Evolutionary conservation across 2,888 invertebrate genomes (phyloP).

Genomic region (Catotricha subobsoleta): DNA sequence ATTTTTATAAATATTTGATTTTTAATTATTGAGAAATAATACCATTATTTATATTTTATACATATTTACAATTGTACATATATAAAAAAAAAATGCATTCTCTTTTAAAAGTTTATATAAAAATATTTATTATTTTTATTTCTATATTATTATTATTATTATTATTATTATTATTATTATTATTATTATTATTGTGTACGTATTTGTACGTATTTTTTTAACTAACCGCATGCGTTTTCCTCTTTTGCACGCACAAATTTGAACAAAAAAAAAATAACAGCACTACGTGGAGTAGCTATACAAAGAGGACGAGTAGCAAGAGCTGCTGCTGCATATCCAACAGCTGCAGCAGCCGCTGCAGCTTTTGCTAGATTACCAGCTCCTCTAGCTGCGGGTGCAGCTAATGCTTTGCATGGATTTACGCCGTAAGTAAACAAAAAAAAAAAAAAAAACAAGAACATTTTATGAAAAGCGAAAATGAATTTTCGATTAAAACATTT

Average conservation of each 20-base stretch:
- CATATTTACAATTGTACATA: neutral
- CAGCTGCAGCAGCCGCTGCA: slow-evolving; percentile 58
- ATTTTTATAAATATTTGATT: too few relatives aligned
- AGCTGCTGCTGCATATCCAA: slow-evolving; percentile 43
- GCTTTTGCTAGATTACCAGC: slow-evolving; percentile 51
- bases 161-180: too few relatives aligned
- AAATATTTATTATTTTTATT: neutral
- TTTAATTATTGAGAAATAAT: too few relatives aligned
- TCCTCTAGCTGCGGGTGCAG: slow-evolving; percentile 49
- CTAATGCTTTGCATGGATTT: slow-evolving; percentile 71
- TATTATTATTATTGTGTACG: too few relatives aligned
- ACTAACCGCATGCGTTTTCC: slow-evolving; percentile 16
- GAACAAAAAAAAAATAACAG: slow-evolving; percentile 30
- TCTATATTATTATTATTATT: neutral
- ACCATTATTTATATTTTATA: neutral
- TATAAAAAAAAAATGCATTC: neutral
- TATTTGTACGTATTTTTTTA: too few relatives aligned
- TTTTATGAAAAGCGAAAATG: too few relatives aligned
- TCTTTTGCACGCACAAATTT: slow-evolving; percentile 12
- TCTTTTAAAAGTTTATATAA: neutral
- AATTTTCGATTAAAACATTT: too few relatives aligned
- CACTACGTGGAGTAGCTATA: slow-evolving; percentile 67
- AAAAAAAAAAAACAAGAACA: neutral
- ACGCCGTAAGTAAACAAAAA: slow-evolving; percentile 58
- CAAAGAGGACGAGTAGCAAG: slow-evolving; percentile 57